Evolutionary conservation across 2,888 invertebrate genomes (phyloP).

Genomic region (Lasioglossum zephyrum): DNA sequence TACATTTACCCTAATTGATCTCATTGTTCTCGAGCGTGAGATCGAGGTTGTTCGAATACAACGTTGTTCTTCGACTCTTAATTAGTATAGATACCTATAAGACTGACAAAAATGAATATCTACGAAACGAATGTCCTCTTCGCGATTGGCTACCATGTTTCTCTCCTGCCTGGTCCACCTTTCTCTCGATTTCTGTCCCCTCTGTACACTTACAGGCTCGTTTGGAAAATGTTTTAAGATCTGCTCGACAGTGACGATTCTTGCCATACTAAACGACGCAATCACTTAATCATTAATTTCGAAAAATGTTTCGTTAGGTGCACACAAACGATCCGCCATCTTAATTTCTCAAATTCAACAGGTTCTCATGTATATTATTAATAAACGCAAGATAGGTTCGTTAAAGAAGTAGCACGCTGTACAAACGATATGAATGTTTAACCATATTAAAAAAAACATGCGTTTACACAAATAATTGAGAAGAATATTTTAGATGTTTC

Average conservation of each 20-base stretch:
- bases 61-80: conserved; percentile 28
- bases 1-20: too few relatives aligned
- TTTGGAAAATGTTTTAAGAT: neutral
- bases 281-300: neutral
- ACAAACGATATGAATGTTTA: conserved; percentile 15
- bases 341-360: neutral
- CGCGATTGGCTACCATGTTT: conserved; percentile 28
- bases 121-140: conserved; percentile 53
- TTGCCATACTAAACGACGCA: neutral
- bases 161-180: neutral
- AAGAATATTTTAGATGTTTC: neutral
- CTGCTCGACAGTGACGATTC: neutral
- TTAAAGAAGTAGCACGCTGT: conserved; percentile 6
- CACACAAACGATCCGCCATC: neutral
- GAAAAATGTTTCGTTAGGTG: neutral
- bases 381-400: conserved; percentile 10
- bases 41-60: neutral
- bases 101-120: conserved; percentile 71
- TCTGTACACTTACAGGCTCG: neutral
- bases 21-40: neutral
- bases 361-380: neutral
- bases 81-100: conserved; percentile 63
- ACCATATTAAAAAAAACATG: neutral
- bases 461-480: neutral
- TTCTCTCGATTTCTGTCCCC: conserved; percentile 29